A percentile compares a stretch with the other conserved stretches of the same genome.
phyloP scores from a whole-genome alignment of 2,113 vertebrate genomes.

The Aix galericulata region DNA sequence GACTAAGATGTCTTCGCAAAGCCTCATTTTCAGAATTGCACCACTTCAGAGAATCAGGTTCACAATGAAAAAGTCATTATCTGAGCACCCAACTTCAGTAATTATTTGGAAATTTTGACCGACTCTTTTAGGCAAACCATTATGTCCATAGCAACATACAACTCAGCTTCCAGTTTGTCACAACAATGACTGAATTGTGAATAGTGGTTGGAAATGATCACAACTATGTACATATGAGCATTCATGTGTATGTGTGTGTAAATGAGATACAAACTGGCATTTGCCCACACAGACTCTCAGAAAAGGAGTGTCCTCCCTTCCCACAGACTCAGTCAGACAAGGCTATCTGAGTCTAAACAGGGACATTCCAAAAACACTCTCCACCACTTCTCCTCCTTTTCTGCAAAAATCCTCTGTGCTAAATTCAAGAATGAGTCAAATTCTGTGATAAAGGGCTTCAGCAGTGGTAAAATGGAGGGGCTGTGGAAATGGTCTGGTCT shows the following conservation, averaged over 20 bases:
- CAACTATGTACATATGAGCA: not conserved
- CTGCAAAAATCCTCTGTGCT: not conserved
- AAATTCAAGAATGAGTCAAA: not conserved
- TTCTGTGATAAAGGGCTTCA: not conserved
- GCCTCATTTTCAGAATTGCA: not conserved
- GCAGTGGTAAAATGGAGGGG: not conserved
- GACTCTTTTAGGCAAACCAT: not conserved
- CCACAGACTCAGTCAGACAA: not conserved
- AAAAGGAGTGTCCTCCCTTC: not conserved
- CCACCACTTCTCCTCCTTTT: not conserved
- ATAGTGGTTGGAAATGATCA: not conserved
- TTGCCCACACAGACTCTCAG: not conserved
- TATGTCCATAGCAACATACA: not conserved
- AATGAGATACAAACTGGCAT: rapidly evolving
- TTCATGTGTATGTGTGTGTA: rapidly evolving
- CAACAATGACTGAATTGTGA: not conserved
- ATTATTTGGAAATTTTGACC: not conserved
- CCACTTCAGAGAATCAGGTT: not conserved
- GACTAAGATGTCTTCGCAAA: not conserved
- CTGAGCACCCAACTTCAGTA: not conserved
- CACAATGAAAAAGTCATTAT: not conserved
- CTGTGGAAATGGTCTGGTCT: not conserved
- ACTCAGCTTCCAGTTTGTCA: not conserved
- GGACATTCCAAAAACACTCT: not conserved
- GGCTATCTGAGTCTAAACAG: not conserved